These are phyloP conservation scores for Drosophila macrothrix DNA, from an alignment of 2,888 invertebrate species.

Conservation along the genomic window DNA sequence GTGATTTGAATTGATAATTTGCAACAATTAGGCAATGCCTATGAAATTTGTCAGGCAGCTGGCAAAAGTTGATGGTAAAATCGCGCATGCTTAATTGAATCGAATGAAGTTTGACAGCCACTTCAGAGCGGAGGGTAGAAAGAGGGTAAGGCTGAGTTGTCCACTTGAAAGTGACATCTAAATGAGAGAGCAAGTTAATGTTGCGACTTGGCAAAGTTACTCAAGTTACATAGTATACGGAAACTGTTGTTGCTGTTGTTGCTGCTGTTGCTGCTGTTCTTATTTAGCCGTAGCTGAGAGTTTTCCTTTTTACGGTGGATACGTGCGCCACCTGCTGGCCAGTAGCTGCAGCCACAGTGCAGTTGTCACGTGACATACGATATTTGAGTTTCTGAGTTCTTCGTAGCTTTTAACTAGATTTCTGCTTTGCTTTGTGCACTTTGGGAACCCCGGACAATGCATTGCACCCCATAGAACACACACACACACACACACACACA, in stretches of 20 bases:
- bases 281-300: neutral
- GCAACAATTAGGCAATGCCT: constrained; percentile 66
- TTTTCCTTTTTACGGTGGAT: constrained; percentile 15
- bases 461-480: constrained; percentile 21
- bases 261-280: neutral
- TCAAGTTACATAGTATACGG: constrained; percentile 31
- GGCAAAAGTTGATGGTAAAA: constrained; percentile 36
- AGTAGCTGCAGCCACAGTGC: constrained; percentile 12
- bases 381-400: constrained; percentile 61
- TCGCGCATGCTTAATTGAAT: constrained; percentile 69
- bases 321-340: constrained; percentile 57
- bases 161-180: constrained; percentile 45
- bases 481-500: neutral
- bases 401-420: constrained; percentile 62
- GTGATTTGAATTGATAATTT: constrained; percentile 81
- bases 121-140: neutral
- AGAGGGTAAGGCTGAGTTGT: neutral
- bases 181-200: constrained; percentile 44
- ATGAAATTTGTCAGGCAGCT: constrained; percentile 52
- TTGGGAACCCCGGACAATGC: constrained; percentile 6
- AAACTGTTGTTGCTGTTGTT: neutral
- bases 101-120: constrained; percentile 64
- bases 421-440: constrained; percentile 49
- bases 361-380: constrained; percentile 59
- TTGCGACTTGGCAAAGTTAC: constrained; percentile 24